Percentiles rank a stretch among this genome's conserved stretches.
Conservation (phyloP, 1,140 invertebrate species). For the Caenorhabditis latens region DNA sequence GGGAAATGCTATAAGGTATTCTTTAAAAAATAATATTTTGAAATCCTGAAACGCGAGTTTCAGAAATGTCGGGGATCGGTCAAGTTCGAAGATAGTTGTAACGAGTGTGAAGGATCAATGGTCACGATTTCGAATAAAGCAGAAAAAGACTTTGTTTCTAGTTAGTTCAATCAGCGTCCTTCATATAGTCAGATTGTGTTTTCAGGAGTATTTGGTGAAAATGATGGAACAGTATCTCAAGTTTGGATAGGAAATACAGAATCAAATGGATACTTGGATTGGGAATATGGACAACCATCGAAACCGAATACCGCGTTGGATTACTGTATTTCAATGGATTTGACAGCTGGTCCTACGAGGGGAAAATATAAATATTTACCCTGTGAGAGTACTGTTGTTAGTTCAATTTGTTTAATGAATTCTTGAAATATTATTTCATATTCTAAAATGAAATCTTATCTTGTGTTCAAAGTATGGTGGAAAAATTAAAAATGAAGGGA, state of each 20-base stretch:
- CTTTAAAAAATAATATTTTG: background rate
- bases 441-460: background rate
- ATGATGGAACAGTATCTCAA: background rate
- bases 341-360: background rate
- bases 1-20: constrained; percentile 13
- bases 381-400: background rate
- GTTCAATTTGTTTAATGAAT: constrained; percentile 22
- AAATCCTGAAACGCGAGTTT: background rate
- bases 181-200: background rate
- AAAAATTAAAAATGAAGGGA: too few species aligned
- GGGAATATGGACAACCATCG: background rate
- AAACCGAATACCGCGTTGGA: constrained; percentile 11
- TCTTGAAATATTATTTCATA: background rate
- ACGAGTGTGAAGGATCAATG: background rate
- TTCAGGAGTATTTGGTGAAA: constrained; percentile 5
- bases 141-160: constrained; percentile 22
- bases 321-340: constrained; percentile 40
- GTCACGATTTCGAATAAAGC: background rate
- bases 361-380: constrained; percentile 28
- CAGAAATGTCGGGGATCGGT: constrained; percentile 9
- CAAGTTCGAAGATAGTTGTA: constrained; percentile 9
- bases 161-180: background rate
- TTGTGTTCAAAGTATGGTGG: too few species aligned
- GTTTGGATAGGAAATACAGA: constrained; percentile 1
- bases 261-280: background rate